A percentile compares a stretch with the other conserved stretches of the same genome.
These are phyloP conservation scores for Actenoides lindsayi DNA, from an alignment of 2,113 vertebrate genomes.

Conservation along the genomic window DNA sequence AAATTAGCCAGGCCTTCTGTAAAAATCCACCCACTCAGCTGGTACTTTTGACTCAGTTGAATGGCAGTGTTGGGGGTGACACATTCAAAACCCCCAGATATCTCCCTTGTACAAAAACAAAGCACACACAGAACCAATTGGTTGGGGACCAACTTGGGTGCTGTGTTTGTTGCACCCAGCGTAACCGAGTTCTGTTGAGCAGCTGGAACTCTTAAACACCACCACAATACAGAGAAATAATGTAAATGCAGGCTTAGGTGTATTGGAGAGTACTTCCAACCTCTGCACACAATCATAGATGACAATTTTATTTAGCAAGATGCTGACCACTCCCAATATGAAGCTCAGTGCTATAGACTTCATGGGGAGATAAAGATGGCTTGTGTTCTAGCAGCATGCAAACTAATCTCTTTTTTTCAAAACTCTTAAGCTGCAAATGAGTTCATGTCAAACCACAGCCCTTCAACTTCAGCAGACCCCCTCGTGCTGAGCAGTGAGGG, in stretches of 20 bases:
- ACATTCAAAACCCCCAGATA: background rate
- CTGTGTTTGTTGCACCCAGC: background rate
- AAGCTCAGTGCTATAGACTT: background rate
- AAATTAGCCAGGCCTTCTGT: constrained; percentile 59
- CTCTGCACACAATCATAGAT: background rate
- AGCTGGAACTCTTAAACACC: background rate
- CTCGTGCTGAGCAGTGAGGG: background rate
- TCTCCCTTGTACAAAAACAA: background rate
- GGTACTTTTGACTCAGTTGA: constrained; percentile 50
- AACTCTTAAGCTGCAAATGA: background rate
- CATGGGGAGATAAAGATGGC: background rate
- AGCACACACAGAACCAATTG: background rate
- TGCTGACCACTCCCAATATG: background rate
- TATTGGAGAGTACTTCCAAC: background rate
- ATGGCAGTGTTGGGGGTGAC: constrained; percentile 29
- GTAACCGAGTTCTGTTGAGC: background rate
- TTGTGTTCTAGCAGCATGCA: background rate
- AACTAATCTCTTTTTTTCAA: background rate
- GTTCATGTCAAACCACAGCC: background rate
- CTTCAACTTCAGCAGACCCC: background rate
- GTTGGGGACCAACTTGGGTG: background rate
- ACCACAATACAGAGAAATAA: background rate
- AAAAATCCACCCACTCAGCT: constrained; percentile 58
- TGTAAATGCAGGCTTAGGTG: background rate
- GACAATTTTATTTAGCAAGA: background rate